Conservation (phyloP, 2,888 invertebrate species). For the Pediacus dermestoides region DNA sequence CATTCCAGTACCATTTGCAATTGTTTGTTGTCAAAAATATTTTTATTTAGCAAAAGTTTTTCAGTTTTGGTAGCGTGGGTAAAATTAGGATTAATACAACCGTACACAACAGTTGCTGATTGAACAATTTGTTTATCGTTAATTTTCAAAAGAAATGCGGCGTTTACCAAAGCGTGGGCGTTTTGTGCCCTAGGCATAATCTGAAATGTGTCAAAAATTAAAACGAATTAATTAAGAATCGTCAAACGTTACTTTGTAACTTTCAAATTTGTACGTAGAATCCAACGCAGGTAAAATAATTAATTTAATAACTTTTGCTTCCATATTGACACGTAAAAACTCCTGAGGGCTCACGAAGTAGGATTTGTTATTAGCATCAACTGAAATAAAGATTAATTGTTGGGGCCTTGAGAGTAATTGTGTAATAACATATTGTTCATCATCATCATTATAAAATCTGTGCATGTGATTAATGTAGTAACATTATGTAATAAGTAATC, state of each 20-base stretch:
- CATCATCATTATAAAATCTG: too few species aligned
- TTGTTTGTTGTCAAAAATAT: slow-evolving; percentile 42
- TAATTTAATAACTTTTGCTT: slow-evolving; percentile 48
- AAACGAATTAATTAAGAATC: slow-evolving; percentile 5
- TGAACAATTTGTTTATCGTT: slow-evolving; percentile 47
- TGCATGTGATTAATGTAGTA: too few species aligned
- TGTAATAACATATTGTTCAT: too few species aligned
- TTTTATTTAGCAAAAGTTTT: slow-evolving; percentile 47
- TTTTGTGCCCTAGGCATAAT: slow-evolving; percentile 69
- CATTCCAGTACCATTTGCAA: slow-evolving; percentile 50
- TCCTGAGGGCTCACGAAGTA: slow-evolving; percentile 28
- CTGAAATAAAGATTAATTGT: slow-evolving; percentile 22
- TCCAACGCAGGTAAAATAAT: slow-evolving; percentile 52
- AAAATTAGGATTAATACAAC: slow-evolving; percentile 56
- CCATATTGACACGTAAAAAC: slow-evolving; percentile 50
- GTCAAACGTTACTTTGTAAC: slow-evolving; percentile 34
- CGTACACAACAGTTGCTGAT: slow-evolving; percentile 59
- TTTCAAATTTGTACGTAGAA: slow-evolving; percentile 37
- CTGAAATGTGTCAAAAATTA: slow-evolving; percentile 48
- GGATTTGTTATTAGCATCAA: slow-evolving; percentile 17
- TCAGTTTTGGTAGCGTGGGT: slow-evolving; percentile 54
- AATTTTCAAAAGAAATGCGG: slow-evolving; percentile 64
- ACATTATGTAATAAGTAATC: not conserved
- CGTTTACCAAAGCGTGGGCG: slow-evolving; percentile 70
- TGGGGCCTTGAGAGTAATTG: too few species aligned